These are phyloP conservation scores for Allygus modestus DNA, from an alignment of 2,888 invertebrate genomes.

Conservation along the genomic window DNA sequence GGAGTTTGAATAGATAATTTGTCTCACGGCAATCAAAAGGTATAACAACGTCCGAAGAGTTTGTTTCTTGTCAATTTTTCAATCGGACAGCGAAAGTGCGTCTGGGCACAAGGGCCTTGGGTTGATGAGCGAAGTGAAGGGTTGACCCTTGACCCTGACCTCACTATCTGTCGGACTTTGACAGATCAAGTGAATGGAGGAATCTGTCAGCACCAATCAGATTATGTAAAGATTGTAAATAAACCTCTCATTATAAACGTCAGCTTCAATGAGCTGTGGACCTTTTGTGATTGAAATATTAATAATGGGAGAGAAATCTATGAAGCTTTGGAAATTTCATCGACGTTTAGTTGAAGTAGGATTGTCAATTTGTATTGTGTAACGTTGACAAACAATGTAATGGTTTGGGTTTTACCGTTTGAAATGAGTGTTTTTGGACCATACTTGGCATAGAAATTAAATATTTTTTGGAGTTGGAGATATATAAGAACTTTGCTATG, in stretches of 20 bases:
- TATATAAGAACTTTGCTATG: too few relatives aligned
- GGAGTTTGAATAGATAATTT: too few relatives aligned
- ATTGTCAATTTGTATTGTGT: too few relatives aligned
- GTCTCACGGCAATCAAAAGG: too few relatives aligned
- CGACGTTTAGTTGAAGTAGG: background rate
- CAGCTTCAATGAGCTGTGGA: background rate
- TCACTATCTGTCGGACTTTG: constrained; percentile 15
- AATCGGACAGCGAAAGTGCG: constrained; percentile 28
- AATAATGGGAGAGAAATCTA: background rate
- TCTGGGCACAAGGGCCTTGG: background rate
- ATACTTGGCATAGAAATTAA: too few relatives aligned
- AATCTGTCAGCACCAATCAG: constrained; percentile 37
- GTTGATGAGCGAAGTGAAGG: constrained; percentile 25
- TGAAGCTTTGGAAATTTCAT: background rate
- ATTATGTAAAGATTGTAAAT: constrained; percentile 45
- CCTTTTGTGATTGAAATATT: constrained; percentile 21
- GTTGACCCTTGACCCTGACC: constrained; percentile 32
- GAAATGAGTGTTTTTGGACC: too few relatives aligned
- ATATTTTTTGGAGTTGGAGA: too few relatives aligned
- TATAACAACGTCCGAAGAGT: background rate
- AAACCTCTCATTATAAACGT: background rate
- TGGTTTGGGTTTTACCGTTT: too few relatives aligned
- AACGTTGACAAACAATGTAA: background rate
- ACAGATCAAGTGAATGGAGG: constrained; percentile 11
- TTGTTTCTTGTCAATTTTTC: background rate